Evolutionary conservation across 2,113 vertebrate genomes (phyloP).

Genomic region (Neomonachus schauinslandi): DNA sequence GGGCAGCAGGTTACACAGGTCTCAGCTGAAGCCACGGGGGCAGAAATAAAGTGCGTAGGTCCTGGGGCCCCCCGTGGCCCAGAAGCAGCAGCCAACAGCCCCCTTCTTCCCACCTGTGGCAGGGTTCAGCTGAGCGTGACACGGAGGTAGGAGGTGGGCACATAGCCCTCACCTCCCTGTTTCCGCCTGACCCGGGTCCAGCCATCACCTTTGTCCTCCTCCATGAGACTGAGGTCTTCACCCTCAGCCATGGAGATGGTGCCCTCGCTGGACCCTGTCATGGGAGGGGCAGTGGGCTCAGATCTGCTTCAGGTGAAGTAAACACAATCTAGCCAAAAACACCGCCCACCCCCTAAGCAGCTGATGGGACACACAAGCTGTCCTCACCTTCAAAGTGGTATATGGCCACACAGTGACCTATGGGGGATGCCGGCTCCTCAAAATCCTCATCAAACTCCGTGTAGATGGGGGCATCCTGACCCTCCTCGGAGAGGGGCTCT

Average conservation of each 20-base stretch:
- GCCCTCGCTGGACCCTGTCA: conserved; percentile 92
- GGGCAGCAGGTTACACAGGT: conserved; percentile 76
- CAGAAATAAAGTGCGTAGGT: conserved; percentile 78
- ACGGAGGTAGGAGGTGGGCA: conserved; percentile 93
- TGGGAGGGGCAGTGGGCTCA: no score
- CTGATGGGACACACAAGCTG: fast-evolving
- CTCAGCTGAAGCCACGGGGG: conserved; percentile 74
- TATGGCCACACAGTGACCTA: conserved; percentile 93
- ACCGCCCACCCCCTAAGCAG: background rate
- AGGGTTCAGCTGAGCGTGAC: conserved; percentile 85
- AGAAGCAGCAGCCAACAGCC: conserved; percentile 72
- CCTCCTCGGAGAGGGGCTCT: conserved; percentile 88
- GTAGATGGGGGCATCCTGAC: conserved; percentile 89
- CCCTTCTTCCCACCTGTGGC: background rate
- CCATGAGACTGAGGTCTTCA: conserved; percentile 91
- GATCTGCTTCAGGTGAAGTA: background rate
- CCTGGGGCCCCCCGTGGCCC: conserved; percentile 71
- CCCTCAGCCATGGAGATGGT: conserved; percentile 94
- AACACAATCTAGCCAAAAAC: background rate
- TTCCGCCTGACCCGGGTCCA: conserved; percentile 92
- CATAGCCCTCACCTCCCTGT: conserved; percentile 93
- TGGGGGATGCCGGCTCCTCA: conserved; percentile 88
- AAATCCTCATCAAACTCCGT: conserved; percentile 94
- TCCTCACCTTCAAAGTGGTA: conserved; percentile 92
- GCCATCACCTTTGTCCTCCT: conserved; percentile 94